These are phyloP conservation scores for Berghia stephanieae DNA, from an alignment of 1,140 invertebrate genomes.

Conservation along the genomic window DNA sequence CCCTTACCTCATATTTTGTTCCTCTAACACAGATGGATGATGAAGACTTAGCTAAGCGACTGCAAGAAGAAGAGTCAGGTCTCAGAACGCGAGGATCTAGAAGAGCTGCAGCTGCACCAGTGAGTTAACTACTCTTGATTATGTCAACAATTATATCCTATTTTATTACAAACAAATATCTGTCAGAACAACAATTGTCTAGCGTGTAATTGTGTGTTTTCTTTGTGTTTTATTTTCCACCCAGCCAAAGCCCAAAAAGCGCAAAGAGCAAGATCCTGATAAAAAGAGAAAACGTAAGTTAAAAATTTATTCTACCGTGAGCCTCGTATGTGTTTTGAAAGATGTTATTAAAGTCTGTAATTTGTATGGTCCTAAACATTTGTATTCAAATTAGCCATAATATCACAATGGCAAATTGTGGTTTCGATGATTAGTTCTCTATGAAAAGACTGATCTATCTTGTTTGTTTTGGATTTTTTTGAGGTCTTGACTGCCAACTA, in stretches of 20 bases:
- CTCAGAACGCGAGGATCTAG: background rate
- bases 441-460: no score
- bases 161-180: background rate
- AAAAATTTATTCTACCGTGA: no score
- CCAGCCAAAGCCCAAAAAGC: constrained; percentile 24
- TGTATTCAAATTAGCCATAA: no score
- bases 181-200: background rate
- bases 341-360: no score
- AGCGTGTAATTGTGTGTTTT: no score
- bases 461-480: no score
- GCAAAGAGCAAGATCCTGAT: constrained; percentile 21
- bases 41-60: constrained; percentile 30
- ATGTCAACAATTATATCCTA: background rate
- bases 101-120: constrained; percentile 25
- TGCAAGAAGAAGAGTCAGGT: constrained; percentile 27
- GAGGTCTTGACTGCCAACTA: no score
- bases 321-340: no score
- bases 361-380: no score
- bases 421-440: no score
- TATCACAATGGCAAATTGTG: no score
- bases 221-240: constrained; percentile 10
- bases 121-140: constrained; percentile 5
- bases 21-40: constrained; percentile 31
- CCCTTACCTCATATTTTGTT: no score
- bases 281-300: constrained; percentile 33